Base-by-base conservation (phyloP, 1,140 invertebrate genomes). In the Akabosia matsudoensis region DNA sequence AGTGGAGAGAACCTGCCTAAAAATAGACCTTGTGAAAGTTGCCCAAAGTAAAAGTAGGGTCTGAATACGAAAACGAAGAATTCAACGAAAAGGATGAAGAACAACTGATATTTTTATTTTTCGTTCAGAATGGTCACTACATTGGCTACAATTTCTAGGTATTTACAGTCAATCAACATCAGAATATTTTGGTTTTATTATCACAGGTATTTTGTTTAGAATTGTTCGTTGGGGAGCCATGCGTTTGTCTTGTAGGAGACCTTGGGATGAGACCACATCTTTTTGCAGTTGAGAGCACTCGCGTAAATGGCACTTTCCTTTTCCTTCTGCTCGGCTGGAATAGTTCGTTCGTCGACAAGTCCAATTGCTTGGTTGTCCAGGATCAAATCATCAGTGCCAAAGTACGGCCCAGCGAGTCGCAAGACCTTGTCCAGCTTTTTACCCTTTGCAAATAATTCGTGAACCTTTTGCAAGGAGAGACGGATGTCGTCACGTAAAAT, bases 381-480 rank as follows among this genome's bases (percentile, higher is more conserved):
- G 67, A 83, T 77, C 56, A 83, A 67, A 73, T 83, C 79, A 1
- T 76, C 72, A 37, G 67, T 56, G n/a, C 76, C 80, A 16, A 80
- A 52, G 31, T 78, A 82, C 13, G 79, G 67, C 0, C 81, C 77
- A 77, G 81, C 82, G 16, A 82, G 74, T n/a, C 70, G 72, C 37
- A 83, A 82, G 34, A 79, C 33, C 52, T 37, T 75, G 33, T 82
- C 18, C 70, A 31, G 28, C 24, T 74, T 74, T 2, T 16, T 45
- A 30, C 72, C 51, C 18, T 61, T 61, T 26, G 26, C 71, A 14
- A 82, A 72, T 30, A 1, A 0, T 0, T 76, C 45, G 10, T 74
- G 74, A 16, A 75, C 77, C 22, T 74, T 74, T 1, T 80, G 51
- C 22, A 82, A 64, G 30, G 78, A 70, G 16, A 80, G 72, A 14